Evolutionary conservation across 1,140 invertebrate genomes (phyloP).

Genomic region (Plodia interpunctella): DNA sequence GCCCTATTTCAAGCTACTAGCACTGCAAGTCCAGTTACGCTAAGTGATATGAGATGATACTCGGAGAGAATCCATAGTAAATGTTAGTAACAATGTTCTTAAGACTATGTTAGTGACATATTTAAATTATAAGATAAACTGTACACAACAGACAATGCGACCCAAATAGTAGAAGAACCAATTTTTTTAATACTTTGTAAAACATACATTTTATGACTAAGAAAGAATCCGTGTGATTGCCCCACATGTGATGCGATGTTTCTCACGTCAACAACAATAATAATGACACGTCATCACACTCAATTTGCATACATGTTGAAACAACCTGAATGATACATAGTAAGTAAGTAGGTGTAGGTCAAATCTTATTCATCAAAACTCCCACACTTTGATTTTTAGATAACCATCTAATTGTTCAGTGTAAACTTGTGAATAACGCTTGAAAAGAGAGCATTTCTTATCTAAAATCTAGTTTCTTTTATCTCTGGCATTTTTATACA

Average conservation of each 20-base stretch:
- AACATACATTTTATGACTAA: not conserved
- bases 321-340: constrained; percentile 15
- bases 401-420: constrained; percentile 5
- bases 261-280: constrained; percentile 1
- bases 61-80: too few species aligned
- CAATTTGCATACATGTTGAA: constrained; percentile 17
- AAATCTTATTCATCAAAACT: constrained; percentile 25
- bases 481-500: too few species aligned
- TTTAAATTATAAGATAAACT: too few species aligned
- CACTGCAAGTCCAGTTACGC: too few species aligned
- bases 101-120: too few species aligned
- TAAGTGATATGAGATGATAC: too few species aligned
- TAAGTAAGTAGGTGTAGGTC: constrained; percentile 29
- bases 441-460: not conserved
- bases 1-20: too few species aligned
- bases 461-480: too few species aligned
- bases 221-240: not conserved
- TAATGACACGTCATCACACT: constrained; percentile 4
- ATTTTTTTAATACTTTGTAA: too few species aligned
- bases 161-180: not conserved
- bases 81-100: too few species aligned
- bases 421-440: not conserved
- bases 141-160: not conserved
- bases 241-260: not conserved
- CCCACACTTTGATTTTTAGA: constrained; percentile 18